phyloP scores from a whole-genome alignment of 92 coral and sea anemone genomes.

The Plumapathes pennacea region DNA sequence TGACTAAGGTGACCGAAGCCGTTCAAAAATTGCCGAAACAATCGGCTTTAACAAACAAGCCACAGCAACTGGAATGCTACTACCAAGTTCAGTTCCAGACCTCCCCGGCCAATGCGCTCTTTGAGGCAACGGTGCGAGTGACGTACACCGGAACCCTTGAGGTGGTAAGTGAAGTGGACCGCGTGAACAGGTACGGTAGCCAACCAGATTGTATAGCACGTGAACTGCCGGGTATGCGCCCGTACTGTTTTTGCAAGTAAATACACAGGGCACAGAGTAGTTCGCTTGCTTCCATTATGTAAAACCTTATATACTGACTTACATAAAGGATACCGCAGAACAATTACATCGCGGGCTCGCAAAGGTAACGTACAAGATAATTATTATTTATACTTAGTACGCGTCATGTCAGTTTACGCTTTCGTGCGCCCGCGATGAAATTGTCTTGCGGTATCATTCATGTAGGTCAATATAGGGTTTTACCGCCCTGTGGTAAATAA shows the following conservation, averaged over 20 bases:
- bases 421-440: no score
- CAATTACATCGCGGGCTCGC: no score
- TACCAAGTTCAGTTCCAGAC: slow-evolving; percentile 70
- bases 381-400: no score
- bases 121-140: slow-evolving; percentile 39
- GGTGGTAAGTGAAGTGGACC: slow-evolving; percentile 14
- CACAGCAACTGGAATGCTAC: slow-evolving; percentile 9
- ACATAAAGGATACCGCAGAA: no score
- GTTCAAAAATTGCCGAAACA: slow-evolving; percentile 48
- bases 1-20: slow-evolving; percentile 48
- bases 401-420: no score
- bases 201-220: slow-evolving; percentile 46
- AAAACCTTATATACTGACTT: no score
- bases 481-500: no score
- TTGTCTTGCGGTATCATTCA: no score
- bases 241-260: slow-evolving; percentile 49
- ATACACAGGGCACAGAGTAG: no score
- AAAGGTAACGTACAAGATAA: no score
- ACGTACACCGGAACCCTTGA: slow-evolving; percentile 7
- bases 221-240: slow-evolving; percentile 36
- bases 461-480: no score
- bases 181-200: slow-evolving; percentile 44
- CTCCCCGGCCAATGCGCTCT: slow-evolving; percentile 52
- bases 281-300: no score
- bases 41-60: slow-evolving; percentile 1